These are phyloP conservation scores for Pseudocheirus occidentalis DNA, from an alignment of 2,797 vertebrate genomes.

Conservation along the genomic window DNA sequence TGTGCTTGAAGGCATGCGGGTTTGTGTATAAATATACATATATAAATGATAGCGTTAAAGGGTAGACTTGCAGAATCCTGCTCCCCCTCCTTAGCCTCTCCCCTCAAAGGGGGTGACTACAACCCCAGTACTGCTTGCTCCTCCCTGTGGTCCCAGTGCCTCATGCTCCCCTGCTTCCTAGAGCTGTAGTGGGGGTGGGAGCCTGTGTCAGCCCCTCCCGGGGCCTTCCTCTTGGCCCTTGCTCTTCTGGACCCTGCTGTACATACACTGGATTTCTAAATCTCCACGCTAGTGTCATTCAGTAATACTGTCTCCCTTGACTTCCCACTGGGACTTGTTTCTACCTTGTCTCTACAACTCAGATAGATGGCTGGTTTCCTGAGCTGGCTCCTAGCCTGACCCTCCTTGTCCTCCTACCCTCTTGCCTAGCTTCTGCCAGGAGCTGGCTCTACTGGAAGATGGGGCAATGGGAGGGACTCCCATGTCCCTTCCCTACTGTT, in stretches of 20 bases:
- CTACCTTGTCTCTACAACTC: not conserved
- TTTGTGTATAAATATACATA: constrained; percentile 75
- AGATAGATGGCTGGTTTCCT: not conserved
- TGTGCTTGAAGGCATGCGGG: not conserved
- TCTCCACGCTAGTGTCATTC: not conserved
- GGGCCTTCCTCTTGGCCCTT: not conserved
- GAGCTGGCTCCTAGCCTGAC: not conserved
- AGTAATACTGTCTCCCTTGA: not conserved
- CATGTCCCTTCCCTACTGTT: not conserved
- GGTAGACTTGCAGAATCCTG: constrained; percentile 81
- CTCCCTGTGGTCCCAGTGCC: not conserved
- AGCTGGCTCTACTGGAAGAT: not conserved
- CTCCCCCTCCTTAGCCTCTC: constrained; percentile 68
- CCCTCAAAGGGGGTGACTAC: constrained; percentile 9
- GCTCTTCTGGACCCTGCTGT: not conserved
- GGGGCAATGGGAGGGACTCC: not conserved
- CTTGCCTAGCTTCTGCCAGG: not conserved
- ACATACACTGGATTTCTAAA: not conserved
- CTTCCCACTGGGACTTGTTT: not conserved
- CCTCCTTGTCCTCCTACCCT: not conserved
- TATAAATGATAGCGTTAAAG: constrained; percentile 78
- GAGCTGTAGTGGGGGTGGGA: not conserved
- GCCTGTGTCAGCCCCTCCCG: not conserved
- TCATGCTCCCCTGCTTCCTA: not conserved
- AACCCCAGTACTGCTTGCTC: not conserved